Percentiles rank a stretch among this genome's conserved stretches.
These are phyloP conservation scores for Xenopus laevis DNA, from an alignment of 2,113 vertebrate genomes.

Conservation along the genomic window DNA sequence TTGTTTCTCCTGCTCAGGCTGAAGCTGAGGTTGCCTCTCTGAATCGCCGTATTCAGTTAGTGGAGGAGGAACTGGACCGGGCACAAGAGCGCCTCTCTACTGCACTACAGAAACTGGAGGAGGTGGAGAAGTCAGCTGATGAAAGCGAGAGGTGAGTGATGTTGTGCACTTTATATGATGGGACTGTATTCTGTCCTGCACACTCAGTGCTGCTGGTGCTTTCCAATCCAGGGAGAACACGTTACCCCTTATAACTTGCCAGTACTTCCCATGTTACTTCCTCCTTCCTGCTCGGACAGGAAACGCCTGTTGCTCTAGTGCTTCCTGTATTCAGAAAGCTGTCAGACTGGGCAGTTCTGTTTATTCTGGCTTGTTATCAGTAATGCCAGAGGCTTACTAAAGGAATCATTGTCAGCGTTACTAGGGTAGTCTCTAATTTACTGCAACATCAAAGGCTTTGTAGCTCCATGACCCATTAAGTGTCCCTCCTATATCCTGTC, in stretches of 20 bases:
- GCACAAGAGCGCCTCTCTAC: slow-evolving; percentile 80
- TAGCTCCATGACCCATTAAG: too few species aligned
- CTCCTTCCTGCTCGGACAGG: not conserved
- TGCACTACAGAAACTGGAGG: slow-evolving; percentile 82
- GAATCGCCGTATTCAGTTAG: slow-evolving; percentile 82
- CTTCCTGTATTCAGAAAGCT: slow-evolving; percentile 27
- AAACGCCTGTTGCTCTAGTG: not conserved
- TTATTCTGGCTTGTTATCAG: not conserved
- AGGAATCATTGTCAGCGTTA: not conserved
- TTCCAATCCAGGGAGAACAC: not conserved
- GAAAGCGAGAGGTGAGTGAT: slow-evolving; percentile 84
- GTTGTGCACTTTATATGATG: not conserved
- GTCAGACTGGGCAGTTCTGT: not conserved
- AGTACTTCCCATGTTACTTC: not conserved
- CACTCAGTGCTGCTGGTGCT: not conserved
- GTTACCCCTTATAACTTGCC: not conserved
- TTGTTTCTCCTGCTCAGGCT: slow-evolving; percentile 62
- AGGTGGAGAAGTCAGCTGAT: slow-evolving; percentile 84
- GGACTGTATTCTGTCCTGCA: not conserved
- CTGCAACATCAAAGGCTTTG: too few species aligned
- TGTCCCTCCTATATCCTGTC: too few species aligned
- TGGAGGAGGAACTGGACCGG: slow-evolving; percentile 85
- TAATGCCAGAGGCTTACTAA: not conserved
- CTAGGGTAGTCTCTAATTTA: too few species aligned
- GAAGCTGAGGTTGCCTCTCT: slow-evolving; percentile 82